A percentile compares a stretch with the other conserved stretches of the same genome.
These are phyloP conservation scores for Drosophila yakuba DNA, from an alignment of 1,140 invertebrate genomes.

Conservation along the genomic window DNA sequence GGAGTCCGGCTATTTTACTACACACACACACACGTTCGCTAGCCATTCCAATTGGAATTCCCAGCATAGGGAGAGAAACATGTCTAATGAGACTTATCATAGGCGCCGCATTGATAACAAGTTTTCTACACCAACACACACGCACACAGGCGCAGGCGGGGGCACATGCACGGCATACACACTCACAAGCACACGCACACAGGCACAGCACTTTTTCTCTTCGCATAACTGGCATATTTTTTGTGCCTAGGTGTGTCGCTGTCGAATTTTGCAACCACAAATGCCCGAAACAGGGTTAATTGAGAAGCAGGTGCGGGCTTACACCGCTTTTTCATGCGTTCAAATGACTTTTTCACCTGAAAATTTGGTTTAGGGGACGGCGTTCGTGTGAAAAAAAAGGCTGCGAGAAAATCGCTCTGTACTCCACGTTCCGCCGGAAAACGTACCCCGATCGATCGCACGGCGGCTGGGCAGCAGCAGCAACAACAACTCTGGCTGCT, in stretches of 20 bases:
- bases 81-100: constrained; percentile 80
- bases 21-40: constrained; percentile 8
- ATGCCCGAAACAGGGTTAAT: constrained; percentile 45
- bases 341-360: constrained; percentile 55
- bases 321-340: constrained; percentile 10
- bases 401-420: constrained; percentile 56
- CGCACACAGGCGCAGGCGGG: constrained; percentile 24
- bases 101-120: constrained; percentile 82
- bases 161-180: constrained; percentile 40
- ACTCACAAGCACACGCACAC: constrained; percentile 56
- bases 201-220: constrained; percentile 67
- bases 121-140: constrained; percentile 70
- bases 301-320: constrained; percentile 49
- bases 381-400: constrained; percentile 68
- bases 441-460: constrained; percentile 76
- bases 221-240: constrained; percentile 68
- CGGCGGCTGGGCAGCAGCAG: constrained; percentile 72
- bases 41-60: constrained; percentile 59
- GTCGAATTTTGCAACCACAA: constrained; percentile 41
- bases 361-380: constrained; percentile 56
- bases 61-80: constrained; percentile 57
- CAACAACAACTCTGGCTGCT: constrained; percentile 74
- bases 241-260: constrained; percentile 49
- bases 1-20: constrained; percentile 2
- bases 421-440: constrained; percentile 12